phyloP scores from a whole-genome alignment of 2,113 vertebrate species.

The Pan paniscus region DNA sequence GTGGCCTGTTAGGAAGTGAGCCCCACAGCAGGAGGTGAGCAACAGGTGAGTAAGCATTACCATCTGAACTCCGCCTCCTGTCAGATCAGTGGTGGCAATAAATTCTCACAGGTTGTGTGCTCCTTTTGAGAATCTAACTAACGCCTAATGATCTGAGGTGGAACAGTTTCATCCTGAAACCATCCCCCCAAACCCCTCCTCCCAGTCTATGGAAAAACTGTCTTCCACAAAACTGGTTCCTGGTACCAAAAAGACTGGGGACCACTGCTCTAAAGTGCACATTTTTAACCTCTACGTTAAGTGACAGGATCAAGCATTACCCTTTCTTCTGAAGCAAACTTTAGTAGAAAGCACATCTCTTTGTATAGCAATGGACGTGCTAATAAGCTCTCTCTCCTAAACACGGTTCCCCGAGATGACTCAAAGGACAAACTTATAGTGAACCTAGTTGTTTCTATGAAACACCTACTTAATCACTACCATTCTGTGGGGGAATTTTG shows the following conservation, averaged over 20 bases:
- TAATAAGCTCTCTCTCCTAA: background rate
- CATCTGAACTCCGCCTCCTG: no score
- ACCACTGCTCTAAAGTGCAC: background rate
- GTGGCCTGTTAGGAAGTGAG: no score
- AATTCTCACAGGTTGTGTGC: no score
- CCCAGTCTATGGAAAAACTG: no score
- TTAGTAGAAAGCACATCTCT: background rate
- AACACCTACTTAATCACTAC: background rate
- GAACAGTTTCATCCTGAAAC: no score
- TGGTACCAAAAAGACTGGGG: no score
- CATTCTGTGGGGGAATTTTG: background rate
- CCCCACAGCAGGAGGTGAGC: no score
- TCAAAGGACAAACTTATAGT: background rate
- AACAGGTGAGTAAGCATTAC: no score
- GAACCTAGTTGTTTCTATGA: background rate
- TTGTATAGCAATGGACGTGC: accelerated
- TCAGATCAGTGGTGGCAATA: background rate
- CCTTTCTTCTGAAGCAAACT: background rate
- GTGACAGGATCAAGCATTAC: background rate
- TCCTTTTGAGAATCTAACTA: no score
- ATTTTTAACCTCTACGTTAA: background rate
- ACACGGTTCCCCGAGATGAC: background rate
- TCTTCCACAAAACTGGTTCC: no score
- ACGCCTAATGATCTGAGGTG: no score
- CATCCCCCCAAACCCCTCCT: no score